phyloP scores from a whole-genome alignment of 2,113 vertebrate species.

The Pantherophis guttatus region DNA sequence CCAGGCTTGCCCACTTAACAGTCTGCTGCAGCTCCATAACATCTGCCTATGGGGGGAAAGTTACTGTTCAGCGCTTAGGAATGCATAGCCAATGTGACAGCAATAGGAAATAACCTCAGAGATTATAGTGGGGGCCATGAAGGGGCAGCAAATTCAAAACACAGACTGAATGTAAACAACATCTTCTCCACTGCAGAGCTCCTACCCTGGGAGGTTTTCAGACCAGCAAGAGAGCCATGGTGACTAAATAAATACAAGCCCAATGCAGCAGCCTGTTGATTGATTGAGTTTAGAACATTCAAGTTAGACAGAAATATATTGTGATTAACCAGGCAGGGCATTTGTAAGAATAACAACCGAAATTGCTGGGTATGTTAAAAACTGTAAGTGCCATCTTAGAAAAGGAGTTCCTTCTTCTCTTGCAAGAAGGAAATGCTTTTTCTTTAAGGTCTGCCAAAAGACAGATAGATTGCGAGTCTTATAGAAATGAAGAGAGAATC shows the following conservation, averaged over 20 bases:
- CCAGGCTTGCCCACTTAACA: background rate
- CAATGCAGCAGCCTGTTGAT: background rate
- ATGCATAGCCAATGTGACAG: conserved; percentile 61
- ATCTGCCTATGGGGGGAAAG: conserved; percentile 60
- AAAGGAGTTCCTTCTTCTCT: background rate
- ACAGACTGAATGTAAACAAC: conserved; percentile 49
- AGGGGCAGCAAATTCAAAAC: conserved; percentile 36
- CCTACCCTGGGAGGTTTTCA: background rate
- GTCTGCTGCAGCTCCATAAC: conserved; percentile 41
- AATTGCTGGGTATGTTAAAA: background rate
- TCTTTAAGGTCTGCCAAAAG: background rate
- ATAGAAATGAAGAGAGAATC: background rate
- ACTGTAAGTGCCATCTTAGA: background rate
- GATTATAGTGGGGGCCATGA: conserved; percentile 38
- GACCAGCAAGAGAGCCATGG: background rate
- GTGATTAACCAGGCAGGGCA: background rate
- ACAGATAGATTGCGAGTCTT: background rate
- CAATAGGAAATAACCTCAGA: conserved; percentile 54
- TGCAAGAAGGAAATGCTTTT: background rate
- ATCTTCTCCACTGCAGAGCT: background rate
- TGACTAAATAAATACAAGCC: background rate
- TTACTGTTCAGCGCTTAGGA: conserved; percentile 66
- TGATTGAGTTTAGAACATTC: background rate
- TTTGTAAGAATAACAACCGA: background rate
- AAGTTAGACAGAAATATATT: background rate